These are phyloP conservation scores for Chionis minor DNA, from an alignment of 2,113 vertebrate genomes.

Conservation along the genomic window DNA sequence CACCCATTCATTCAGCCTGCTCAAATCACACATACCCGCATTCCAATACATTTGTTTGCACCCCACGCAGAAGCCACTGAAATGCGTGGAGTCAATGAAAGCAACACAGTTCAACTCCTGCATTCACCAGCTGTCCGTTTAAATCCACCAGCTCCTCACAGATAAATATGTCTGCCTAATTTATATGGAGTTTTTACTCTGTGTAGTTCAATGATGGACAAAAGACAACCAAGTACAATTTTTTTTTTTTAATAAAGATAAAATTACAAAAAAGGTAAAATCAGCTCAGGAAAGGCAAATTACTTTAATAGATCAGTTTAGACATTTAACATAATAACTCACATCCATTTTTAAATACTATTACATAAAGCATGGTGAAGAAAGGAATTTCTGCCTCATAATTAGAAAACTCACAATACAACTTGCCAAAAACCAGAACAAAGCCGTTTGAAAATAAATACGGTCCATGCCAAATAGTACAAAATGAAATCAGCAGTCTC, in stretches of 20 bases:
- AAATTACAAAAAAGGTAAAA: slow-evolving; percentile 85
- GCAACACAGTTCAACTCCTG: not conserved
- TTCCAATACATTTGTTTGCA: not conserved
- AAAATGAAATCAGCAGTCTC: slow-evolving; percentile 79
- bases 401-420: slow-evolving; percentile 85
- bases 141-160: not conserved
- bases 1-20: not conserved
- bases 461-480: slow-evolving; percentile 84
- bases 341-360: slow-evolving; percentile 86
- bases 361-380: slow-evolving; percentile 83
- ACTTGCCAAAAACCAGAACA: slow-evolving; percentile 80
- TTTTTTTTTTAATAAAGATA: slow-evolving; percentile 84
- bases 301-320: slow-evolving; percentile 83
- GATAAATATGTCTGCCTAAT: not conserved
- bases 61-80: not conserved
- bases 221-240: slow-evolving; percentile 67
- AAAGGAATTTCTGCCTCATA: slow-evolving; percentile 81
- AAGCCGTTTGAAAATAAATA: slow-evolving; percentile 86
- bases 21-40: fast-evolving
- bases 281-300: slow-evolving; percentile 83
- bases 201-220: slow-evolving; percentile 58
- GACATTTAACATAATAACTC: slow-evolving; percentile 82
- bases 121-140: not conserved
- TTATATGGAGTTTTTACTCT: not conserved
- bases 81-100: not conserved